Evolutionary conservation across 2,797 vertebrate species (phyloP), one percentile per base, ranked within the genome.

Genomic region (Streptopelia turtur): DNA sequence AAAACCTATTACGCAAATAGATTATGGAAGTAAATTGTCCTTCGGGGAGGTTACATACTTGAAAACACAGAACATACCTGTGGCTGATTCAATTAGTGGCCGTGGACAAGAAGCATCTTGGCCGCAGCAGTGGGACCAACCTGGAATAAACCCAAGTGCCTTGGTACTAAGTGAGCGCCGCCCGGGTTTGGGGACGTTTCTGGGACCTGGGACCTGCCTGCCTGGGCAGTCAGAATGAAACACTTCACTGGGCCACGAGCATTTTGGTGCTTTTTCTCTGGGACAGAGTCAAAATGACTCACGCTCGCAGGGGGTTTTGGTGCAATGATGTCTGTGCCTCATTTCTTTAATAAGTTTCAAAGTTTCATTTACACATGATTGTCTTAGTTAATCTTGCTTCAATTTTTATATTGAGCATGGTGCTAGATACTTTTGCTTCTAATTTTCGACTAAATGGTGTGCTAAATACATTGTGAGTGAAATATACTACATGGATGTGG

Each of bases 301-400:
- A 74, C 0, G 1, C n/a, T 10, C 13, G 16, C 1, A 20, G 83
- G 78, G 75, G 6, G 11, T 84, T 92, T 90, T 79, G 76, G 56
- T 74, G 75, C 5, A 0, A 9, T 6, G 23, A 59, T 55, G 13
- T 31, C 41, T 7, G 5, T 17, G 74, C 28, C 71, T 82, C 74
- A n/a, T 77, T 86, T 85, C 81, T 60, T 70, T 0, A 39, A 45
- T 41, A 68, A 68, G 18, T 63, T 59, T 71, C 16, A 2, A 79
- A 76, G 85, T 95, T 97, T 94, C 94, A 80, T 90, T 96, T 95
- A 91, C 86, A 89, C 68, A 20, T 61, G 18, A 50, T 53, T 68
- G 22, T 63, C 74, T 80, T 11, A 20, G 52, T 59, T 52, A 31
- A 66, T 76, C 71, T 90, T 87, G 47, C 66, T 93, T 84, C 65